Evolutionary conservation across 2,797 vertebrate species (phyloP).

Genomic region (Bovichtus diacanthus): DNA sequence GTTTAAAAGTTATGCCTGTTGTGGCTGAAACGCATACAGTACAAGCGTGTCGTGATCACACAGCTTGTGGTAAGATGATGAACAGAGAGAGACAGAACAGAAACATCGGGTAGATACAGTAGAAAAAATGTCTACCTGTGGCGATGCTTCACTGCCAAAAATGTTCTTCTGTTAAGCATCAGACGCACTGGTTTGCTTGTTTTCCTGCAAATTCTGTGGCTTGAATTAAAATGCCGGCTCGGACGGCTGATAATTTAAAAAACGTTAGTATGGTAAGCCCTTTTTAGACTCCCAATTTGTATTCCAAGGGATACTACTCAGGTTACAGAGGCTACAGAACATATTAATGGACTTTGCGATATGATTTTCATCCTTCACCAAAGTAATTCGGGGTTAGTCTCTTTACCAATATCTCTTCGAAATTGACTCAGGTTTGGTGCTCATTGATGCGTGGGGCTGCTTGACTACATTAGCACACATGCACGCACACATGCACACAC

Average conservation of each 20-base stretch:
- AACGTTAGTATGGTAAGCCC: constrained; percentile 7
- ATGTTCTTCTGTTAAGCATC: neutral
- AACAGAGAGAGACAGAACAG: neutral
- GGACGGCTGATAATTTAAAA: constrained; percentile 40
- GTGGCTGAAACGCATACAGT: constrained; percentile 13
- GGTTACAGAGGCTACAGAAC: constrained; percentile 49
- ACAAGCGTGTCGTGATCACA: constrained; percentile 2
- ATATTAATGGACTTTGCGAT: constrained; percentile 65
- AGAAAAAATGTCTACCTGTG: neutral
- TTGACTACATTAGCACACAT: constrained; percentile 57
- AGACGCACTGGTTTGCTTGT: constrained; percentile 20
- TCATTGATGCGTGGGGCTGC: constrained; percentile 61
- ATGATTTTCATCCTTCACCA: constrained; percentile 50
- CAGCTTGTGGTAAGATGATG: neutral
- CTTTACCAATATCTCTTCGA: constrained; percentile 55
- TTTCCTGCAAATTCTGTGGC: constrained; percentile 35
- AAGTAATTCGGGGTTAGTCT: constrained; percentile 56
- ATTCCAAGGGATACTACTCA: constrained; percentile 44
- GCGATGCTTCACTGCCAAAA: neutral
- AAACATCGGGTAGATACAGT: neutral
- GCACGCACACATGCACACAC: constrained; percentile 30
- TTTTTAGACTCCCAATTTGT: constrained; percentile 55
- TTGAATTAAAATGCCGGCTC: constrained; percentile 35
- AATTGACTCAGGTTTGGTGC: constrained; percentile 60
- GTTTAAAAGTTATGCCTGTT: neutral